Evolutionary conservation across 92 coral and sea anemone species (phyloP), one percentile per base, ranked within the genome.

Genomic region (Actinernus sp.): DNA sequence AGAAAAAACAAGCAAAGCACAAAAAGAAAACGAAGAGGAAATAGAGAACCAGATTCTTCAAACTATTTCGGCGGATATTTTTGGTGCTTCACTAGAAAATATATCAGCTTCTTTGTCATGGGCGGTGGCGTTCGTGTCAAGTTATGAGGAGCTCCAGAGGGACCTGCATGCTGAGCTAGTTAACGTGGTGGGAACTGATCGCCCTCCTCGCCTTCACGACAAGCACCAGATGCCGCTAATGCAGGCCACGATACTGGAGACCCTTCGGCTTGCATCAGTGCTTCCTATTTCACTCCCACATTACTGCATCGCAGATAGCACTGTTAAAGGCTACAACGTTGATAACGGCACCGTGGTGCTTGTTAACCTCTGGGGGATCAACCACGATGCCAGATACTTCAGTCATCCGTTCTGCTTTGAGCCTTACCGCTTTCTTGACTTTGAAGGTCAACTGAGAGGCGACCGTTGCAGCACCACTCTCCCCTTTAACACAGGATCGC

Each of bases 351-450:
- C 97, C 27, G 47, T 81, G 22, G 88, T 92, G 27, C 48, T 92
- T 72, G 79, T 71, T 6, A 92, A 92, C 75, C 72, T 92, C 49
- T 92, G 97, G 97, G 97, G 91, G 3, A 81, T 90, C 20, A 88
- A 84, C 61, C 97, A 90, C 59, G 95, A 92, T 54, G 79, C 90
- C 3, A 59, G 76, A 25, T 37, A 68, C 51, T 92, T 92, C 75
- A 62, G 78, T 7, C 63, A 80, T n/a, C 86, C 97, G 26, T 59
- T 79, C 21, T 31, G 27, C 37, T 92, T 92, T 49, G 53, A 92
- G 59, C 97, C 97, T 8, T 56, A 75, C 51, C 97, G 97, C 43
- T 92, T 92, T 55, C 78, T 92, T 23, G 95, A 84, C 27, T 76
- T 70, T 29, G 39, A 46, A n/a, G 95, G 95, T 1, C 57, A 71